Conservation (phyloP, 2,113 vertebrate genomes). For the Coptodon rendalli region DNA sequence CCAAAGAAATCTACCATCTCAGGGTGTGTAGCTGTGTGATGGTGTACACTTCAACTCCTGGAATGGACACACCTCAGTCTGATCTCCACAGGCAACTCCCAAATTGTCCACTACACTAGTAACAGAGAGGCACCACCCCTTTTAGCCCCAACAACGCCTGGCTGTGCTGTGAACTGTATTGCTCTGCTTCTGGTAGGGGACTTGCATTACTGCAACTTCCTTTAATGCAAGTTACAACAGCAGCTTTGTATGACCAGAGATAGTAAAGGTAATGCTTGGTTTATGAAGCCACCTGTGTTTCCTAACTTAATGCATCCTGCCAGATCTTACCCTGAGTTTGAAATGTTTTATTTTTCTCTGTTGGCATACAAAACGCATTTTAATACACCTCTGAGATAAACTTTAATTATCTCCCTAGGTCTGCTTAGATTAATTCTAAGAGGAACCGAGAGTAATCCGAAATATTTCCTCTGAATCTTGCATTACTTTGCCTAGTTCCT, state of each 20-base stretch:
- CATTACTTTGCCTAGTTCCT: constrained; percentile 5
- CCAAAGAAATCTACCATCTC: neutral
- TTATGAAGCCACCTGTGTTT: neutral
- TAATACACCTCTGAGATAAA: neutral
- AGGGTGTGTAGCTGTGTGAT: neutral
- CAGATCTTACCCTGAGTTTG: neutral
- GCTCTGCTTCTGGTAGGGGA: neutral
- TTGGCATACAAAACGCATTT: neutral
- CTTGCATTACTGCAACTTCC: neutral
- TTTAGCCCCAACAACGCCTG: constrained; percentile 9
- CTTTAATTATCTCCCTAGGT: neutral
- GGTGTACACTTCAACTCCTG: neutral
- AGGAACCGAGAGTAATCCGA: constrained; percentile 23
- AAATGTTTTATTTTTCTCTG: neutral
- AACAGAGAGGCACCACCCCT: constrained; percentile 11
- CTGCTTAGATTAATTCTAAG: neutral
- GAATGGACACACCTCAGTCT: constrained; percentile 36
- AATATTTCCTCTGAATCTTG: constrained; percentile 29
- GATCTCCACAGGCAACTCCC: constrained; percentile 34
- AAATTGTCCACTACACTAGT: neutral
- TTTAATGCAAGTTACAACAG: neutral
- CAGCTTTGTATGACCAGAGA: neutral
- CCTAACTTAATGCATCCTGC: neutral
- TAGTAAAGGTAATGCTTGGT: neutral
- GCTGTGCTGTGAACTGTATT: neutral